Base-by-base conservation (phyloP, 2,888 invertebrate genomes). In the Lasioglossum lativentre region DNA sequence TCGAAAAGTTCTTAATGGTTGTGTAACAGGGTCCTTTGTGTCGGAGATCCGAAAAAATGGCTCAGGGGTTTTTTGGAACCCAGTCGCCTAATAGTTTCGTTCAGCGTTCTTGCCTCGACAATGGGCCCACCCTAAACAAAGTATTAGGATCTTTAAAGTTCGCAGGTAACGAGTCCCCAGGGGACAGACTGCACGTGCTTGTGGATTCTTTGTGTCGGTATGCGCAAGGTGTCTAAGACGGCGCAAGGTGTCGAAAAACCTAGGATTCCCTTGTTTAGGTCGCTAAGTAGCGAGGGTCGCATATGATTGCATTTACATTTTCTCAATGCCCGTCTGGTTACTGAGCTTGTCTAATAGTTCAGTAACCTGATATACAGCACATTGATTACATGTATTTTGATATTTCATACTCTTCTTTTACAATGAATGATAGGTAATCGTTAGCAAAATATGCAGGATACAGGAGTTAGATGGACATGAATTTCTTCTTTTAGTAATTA, bases 81-180 rank as follows among this genome's bases (percentile, higher is more conserved):
- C 27, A 30, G 75, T 42, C 72, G 45, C n/a, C 66, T 68, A 83
- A 89, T 85, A 75, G 82, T 74, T 78, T 80, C 82, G 66, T 82
- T 88, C 82, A 52, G 63, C 34, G 70, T 76, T 66, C 71, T 71
- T 47, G 2, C 68, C 40, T 56, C 27, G 78, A 84, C 83, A 83
- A 88, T 79, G 72, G 82, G 12, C 19, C 10, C 77, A 47, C 75
- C 80, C 86, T 89, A 86, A 91, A 80, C 85, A 88, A 88, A 90
- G 88, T 88, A 88, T 92, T 90, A 89, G 90, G 87, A 90, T 89
- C 89, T 83, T 90, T 88, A 83, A 86, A 74, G 73, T 76, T 78
- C 81, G 81, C 92, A 92, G 93, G 92, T 93, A 93, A 92, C 89
- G 85, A 75, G 88, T 80, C 78, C 86, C 82, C 23, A 71, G 89